phyloP scores from a whole-genome alignment of 2,113 vertebrate species.

The Myanophis thanlyinensis region DNA sequence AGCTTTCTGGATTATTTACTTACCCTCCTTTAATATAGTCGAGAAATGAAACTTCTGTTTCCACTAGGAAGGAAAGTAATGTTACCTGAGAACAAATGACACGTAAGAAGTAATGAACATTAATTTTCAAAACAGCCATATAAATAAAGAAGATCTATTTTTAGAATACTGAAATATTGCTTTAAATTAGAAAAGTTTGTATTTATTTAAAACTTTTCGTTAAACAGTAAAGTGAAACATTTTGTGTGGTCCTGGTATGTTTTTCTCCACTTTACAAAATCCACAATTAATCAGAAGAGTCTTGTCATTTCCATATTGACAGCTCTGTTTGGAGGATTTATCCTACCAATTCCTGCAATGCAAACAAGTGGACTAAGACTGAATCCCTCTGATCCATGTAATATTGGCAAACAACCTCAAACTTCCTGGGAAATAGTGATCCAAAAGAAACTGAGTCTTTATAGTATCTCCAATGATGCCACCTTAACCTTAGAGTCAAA shows the following conservation, averaged over 20 bases:
- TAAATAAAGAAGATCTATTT: constrained; percentile 34
- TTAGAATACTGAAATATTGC: constrained; percentile 27
- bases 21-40: constrained; percentile 99
- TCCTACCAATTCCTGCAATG: not conserved
- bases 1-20: constrained; percentile 64
- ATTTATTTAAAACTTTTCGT: constrained; percentile 3
- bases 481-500: not conserved
- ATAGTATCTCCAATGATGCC: not conserved
- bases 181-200: constrained; percentile 14
- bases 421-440: not conserved
- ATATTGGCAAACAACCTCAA: not conserved
- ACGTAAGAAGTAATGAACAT: constrained; percentile 53
- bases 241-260: not conserved
- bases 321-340: too few relatives aligned
- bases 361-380: not conserved
- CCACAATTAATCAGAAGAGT: not conserved
- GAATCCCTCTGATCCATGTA: not conserved
- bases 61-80: constrained; percentile 94
- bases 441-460: not conserved
- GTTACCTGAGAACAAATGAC: constrained; percentile 84
- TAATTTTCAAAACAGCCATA: constrained; percentile 32
- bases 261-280: not conserved
- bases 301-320: not conserved
- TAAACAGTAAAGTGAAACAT: constrained; percentile 25
- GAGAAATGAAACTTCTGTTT: constrained; percentile 97